Percentiles rank a stretch among this genome's conserved stretches.
These are phyloP conservation scores for Tautogolabrus adspersus DNA, from an alignment of 2,113 vertebrate genomes.

Conservation along the genomic window DNA sequence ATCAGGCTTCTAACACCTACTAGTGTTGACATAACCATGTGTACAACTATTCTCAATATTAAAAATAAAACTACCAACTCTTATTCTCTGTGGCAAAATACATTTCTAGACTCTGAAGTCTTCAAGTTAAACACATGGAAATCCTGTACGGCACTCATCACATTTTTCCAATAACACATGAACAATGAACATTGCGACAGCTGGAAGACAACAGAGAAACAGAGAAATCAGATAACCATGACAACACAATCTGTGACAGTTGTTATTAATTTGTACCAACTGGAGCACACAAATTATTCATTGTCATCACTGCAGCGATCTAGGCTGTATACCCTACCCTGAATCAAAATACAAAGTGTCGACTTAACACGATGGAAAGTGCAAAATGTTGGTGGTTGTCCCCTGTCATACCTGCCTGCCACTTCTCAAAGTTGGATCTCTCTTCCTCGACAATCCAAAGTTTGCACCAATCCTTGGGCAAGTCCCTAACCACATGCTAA, in stretches of 20 bases:
- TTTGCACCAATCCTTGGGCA: slow-evolving; percentile 30
- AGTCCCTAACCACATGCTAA: slow-evolving; percentile 59
- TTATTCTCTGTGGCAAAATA: slow-evolving; percentile 13
- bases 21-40: slow-evolving; percentile 34
- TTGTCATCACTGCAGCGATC: slow-evolving; percentile 2
- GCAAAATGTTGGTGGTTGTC: not conserved
- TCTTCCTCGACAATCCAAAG: not conserved
- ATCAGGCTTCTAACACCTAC: slow-evolving; percentile 62
- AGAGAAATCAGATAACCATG: slow-evolving; percentile 65
- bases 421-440: slow-evolving; percentile 22
- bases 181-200: slow-evolving; percentile 38
- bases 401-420: slow-evolving; percentile 15
- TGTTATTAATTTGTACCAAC: slow-evolving; percentile 47
- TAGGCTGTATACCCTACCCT: not conserved
- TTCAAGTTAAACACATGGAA: slow-evolving; percentile 27
- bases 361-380: not conserved
- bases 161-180: slow-evolving; percentile 28
- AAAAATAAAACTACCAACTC: slow-evolving; percentile 5
- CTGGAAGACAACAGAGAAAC: slow-evolving; percentile 52
- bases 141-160: slow-evolving; percentile 27
- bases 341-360: not conserved
- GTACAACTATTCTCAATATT: too few species aligned
- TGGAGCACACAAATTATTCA: slow-evolving; percentile 18
- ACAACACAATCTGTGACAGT: slow-evolving; percentile 63
- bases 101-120: not conserved